These are phyloP conservation scores for Tympanuchus pallidicinctus DNA, from an alignment of 2,113 vertebrate genomes.

Conservation along the genomic window DNA sequence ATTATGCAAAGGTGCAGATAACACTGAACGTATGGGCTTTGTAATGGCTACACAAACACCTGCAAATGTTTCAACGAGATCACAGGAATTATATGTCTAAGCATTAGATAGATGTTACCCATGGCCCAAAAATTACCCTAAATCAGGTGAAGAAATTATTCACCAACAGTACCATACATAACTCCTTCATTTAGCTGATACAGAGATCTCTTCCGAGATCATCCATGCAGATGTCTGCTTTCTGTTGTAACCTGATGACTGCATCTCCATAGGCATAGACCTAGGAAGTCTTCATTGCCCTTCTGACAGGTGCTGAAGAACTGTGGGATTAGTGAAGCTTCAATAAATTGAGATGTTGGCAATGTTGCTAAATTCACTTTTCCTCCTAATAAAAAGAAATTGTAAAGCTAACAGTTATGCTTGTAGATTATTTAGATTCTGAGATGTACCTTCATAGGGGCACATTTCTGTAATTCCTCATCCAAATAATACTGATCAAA, in stretches of 20 bases:
- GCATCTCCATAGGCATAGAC: conserved; percentile 2
- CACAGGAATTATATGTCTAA: conserved; percentile 35
- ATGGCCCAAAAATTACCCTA: conserved; percentile 3
- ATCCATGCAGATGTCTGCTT: conserved; percentile 50
- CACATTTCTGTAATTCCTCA: background rate
- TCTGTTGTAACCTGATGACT: conserved; percentile 51
- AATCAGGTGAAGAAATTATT: conserved; percentile 50
- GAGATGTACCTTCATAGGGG: background rate
- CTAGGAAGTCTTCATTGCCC: conserved; percentile 16
- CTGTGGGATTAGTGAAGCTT: conserved; percentile 22
- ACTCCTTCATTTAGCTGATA: conserved; percentile 48
- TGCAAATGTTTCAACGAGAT: conserved; percentile 53
- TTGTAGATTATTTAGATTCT: background rate
- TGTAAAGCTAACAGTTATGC: background rate
- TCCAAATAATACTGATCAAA: background rate
- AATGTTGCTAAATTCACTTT: background rate
- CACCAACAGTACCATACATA: conserved; percentile 57
- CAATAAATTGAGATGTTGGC: background rate
- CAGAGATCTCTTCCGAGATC: conserved; percentile 54
- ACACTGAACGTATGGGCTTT: conserved; percentile 5
- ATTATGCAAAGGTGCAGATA: background rate
- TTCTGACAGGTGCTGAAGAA: conserved; percentile 59
- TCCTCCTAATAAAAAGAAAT: conserved; percentile 6
- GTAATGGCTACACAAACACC: conserved; percentile 41
- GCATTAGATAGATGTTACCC: conserved; percentile 52